Conservation (phyloP, 2,797 vertebrate species). For the Sebastes diaconus region DNA sequence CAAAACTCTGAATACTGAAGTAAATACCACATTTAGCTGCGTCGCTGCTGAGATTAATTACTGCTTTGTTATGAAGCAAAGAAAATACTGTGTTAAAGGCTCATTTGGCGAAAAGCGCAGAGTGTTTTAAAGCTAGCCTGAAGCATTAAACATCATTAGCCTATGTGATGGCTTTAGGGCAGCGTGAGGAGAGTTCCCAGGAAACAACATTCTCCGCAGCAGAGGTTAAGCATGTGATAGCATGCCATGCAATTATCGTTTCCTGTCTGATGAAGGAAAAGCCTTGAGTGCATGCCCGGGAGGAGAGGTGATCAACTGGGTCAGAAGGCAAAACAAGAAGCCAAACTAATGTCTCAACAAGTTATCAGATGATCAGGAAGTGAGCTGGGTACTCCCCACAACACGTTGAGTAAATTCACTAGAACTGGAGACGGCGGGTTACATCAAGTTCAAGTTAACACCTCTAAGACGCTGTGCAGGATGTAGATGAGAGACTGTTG, state of each 20-base stretch:
- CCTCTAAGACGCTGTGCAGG: neutral
- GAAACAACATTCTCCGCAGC: constrained; percentile 47
- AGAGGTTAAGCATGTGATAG: constrained; percentile 55
- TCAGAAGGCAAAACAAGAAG: constrained; percentile 33
- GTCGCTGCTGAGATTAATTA: neutral
- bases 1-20: neutral
- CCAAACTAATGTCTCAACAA: constrained; percentile 22
- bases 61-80: neutral
- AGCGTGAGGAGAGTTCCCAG: constrained; percentile 17
- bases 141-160: neutral
- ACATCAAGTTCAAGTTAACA: neutral
- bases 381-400: neutral
- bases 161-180: constrained; percentile 23
- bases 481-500: neutral
- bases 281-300: constrained; percentile 16
- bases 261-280: constrained; percentile 56
- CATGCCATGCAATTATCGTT: constrained; percentile 46
- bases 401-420: neutral
- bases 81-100: neutral
- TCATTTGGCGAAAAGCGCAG: neutral
- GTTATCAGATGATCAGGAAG: constrained; percentile 20
- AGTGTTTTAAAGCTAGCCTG: neutral
- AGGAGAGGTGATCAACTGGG: constrained; percentile 38
- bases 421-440: neutral
- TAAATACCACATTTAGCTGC: neutral